phyloP scores from a whole-genome alignment of 2,888 invertebrate species.

The Andricus curvator region DNA sequence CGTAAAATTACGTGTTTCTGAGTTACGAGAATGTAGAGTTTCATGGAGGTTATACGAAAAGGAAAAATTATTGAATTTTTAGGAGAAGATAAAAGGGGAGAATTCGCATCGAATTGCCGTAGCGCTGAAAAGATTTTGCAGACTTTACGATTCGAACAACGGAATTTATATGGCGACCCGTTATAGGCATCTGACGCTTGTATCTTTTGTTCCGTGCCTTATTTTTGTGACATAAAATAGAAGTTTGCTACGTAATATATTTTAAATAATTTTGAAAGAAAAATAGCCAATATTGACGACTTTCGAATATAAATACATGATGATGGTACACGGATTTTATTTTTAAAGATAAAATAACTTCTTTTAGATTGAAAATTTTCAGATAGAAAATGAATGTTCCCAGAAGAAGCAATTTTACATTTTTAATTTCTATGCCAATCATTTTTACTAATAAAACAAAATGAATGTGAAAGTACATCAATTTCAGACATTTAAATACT shows the following conservation, averaged over 20 bases:
- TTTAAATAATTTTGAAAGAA: background rate
- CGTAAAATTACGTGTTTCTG: background rate
- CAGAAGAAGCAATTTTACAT: no score
- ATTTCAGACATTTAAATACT: no score
- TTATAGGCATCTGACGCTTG: background rate
- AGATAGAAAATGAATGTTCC: no score
- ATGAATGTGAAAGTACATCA: no score
- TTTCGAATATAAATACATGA: no score
- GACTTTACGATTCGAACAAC: constrained; percentile 44
- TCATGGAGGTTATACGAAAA: background rate
- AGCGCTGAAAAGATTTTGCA: constrained; percentile 44
- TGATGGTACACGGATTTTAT: no score
- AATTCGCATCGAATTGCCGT: background rate
- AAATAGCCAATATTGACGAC: background rate
- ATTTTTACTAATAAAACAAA: no score
- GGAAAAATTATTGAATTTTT: constrained; percentile 5
- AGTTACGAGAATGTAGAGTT: background rate
- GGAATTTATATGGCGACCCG: constrained; percentile 35
- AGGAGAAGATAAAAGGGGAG: constrained; percentile 13
- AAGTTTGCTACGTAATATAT: background rate
- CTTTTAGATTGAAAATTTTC: no score
- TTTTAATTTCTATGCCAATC: no score
- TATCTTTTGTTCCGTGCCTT: constrained; percentile 10
- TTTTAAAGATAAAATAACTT: no score
- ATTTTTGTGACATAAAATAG: constrained; percentile 33